Base-by-base conservation (phyloP, 2,888 invertebrate genomes). In the Cephus pulcher region DNA sequence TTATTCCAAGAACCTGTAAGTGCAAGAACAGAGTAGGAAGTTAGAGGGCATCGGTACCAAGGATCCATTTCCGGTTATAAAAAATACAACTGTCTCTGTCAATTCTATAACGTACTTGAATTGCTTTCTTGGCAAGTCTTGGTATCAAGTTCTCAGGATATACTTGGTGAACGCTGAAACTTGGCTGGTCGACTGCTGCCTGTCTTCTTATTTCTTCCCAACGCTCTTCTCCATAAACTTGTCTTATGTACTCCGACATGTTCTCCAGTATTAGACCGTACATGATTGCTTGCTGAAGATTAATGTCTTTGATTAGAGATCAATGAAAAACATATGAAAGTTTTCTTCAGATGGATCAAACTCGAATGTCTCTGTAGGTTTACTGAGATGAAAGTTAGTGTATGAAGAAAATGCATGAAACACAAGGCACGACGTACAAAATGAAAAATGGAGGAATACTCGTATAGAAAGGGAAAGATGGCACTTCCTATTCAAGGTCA, bases 251-350 rank as follows among this genome's bases (percentile, higher is more conserved):
- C 92, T 98, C 97, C 85, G 97, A 96, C 93, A 99, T 94, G 90
- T 98, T 98, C 92, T 99, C 98, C 88, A 99, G 93, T 71, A 99
- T 94, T 83, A 99, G 93, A 68, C 99, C 99, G 93, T 99, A 99
- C 99, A 99, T 99, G 76, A 76, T 73, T 76, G 12, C 23, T 73
- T 15, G 71, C 37, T 15, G 71, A 56, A 23, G 56, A 56, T 56
- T 23, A 56, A 23, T 56, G 56, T 56, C 56, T 56, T 56, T 56
- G 15, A 56, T 56, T 23, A 56, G 23, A 56, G 23, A 56, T 56
- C 15, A 56, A 56, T 56, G 23, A 23, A 23, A 56, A 15, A 56
- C 23, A 56, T 56, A 56, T 56, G 23, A 56, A 56, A 23, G 56
- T 56, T 23, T 23, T 56, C 9, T 56, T 56, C 56, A 56, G 56